These are phyloP conservation scores for Formica aserva DNA, from an alignment of 2,888 invertebrate genomes.

Conservation along the genomic window DNA sequence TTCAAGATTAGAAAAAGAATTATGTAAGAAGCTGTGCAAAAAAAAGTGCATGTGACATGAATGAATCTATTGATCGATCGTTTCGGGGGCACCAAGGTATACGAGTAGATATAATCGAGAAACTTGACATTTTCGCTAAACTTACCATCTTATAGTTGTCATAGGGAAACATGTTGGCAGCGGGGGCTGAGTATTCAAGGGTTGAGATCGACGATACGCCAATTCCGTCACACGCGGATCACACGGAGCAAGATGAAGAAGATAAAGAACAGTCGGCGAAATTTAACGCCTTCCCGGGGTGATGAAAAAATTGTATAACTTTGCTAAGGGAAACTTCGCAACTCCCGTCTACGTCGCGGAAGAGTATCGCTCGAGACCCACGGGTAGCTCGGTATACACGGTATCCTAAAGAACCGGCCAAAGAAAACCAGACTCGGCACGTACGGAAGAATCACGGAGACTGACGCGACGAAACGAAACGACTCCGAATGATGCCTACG, in stretches of 20 bases:
- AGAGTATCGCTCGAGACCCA: not conserved
- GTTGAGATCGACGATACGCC: conserved; percentile 21
- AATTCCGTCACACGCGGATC: conserved; percentile 14
- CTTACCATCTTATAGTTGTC: conserved; percentile 79
- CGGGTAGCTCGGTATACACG: conserved; percentile 30
- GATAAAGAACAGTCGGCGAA: conserved; percentile 53
- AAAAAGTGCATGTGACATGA: conserved; percentile 10
- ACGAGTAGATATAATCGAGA: conserved; percentile 1
- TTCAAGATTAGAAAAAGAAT: not conserved
- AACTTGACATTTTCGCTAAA: conserved; percentile 4
- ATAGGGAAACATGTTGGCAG: conserved; percentile 79
- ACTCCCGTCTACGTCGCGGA: conserved; percentile 18
- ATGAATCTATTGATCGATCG: conserved; percentile 34
- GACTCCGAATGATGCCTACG: conserved; percentile 57
- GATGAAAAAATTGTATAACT: conserved; percentile 78
- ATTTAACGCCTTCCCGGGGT: conserved; percentile 72
- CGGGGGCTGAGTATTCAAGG: not conserved
- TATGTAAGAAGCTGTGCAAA: not conserved
- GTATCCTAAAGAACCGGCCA: not conserved
- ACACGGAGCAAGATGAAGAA: not conserved
- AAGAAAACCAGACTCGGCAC: not conserved
- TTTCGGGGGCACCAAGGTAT: not conserved
- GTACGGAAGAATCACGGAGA: not conserved
- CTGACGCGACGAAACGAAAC: conserved; percentile 12
- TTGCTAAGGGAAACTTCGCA: conserved; percentile 54